These are phyloP conservation scores for Nematostella vectensis DNA, from an alignment of 92 coral and sea anemone species.

Conservation along the genomic window DNA sequence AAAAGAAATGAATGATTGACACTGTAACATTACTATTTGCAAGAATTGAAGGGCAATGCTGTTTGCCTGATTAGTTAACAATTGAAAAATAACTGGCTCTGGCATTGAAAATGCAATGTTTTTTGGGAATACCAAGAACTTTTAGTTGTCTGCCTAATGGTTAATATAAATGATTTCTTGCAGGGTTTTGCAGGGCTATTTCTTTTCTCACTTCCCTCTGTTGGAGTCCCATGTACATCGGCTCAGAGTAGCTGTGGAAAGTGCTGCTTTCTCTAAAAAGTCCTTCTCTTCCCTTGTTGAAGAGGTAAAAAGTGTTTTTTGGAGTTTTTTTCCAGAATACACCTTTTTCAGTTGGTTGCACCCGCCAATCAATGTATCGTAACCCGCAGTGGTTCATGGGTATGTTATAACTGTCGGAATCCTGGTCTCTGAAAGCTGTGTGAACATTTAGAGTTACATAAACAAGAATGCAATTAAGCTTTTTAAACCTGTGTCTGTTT, in stretches of 20 bases:
- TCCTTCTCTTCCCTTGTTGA: constrained; percentile 54
- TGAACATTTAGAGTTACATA: no score
- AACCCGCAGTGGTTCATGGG: no score
- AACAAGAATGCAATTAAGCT: no score
- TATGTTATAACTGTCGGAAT: no score
- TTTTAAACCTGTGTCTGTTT: no score
- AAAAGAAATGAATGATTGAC: no score
- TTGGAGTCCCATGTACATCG: constrained; percentile 81
- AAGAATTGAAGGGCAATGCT: no score
- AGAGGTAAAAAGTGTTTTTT: constrained; percentile 45
- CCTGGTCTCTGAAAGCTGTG: no score
- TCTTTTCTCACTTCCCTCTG: constrained; percentile 91
- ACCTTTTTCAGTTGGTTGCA: background rate
- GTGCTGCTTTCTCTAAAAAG: constrained; percentile 68
- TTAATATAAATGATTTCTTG: no score
- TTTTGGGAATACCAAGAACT: no score
- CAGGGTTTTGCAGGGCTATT: constrained; percentile 88
- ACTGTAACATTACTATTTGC: no score
- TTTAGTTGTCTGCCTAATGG: background rate
- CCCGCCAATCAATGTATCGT: no score
- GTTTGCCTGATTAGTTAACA: background rate
- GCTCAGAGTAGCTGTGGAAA: constrained; percentile 67
- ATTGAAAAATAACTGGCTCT: background rate
- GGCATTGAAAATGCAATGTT: background rate
- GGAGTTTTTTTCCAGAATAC: background rate